Percentiles rank a stretch among this genome's conserved stretches.
These are phyloP conservation scores for Cephus spinipes DNA, from an alignment of 2,888 invertebrate genomes.

Conservation along the genomic window DNA sequence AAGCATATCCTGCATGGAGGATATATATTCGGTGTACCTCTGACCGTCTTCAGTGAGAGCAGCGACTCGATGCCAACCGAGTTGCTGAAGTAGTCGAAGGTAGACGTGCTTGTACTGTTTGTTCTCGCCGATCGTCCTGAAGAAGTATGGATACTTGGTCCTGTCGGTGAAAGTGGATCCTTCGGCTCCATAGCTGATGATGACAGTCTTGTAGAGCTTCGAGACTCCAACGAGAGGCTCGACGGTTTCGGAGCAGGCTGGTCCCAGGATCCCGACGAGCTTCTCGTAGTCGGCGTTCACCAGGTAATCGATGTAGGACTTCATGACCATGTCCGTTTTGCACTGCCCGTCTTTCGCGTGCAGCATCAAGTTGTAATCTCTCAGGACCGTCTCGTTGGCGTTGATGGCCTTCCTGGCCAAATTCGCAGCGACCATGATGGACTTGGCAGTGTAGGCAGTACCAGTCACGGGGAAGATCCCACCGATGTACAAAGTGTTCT, in stretches of 20 bases:
- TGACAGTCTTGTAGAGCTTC: conserved; percentile 77
- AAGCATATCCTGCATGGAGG: conserved; percentile 76
- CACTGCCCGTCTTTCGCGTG: conserved; percentile 76
- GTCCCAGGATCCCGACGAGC: conserved; percentile 80
- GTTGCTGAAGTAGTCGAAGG: conserved; percentile 70
- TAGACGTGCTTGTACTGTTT: conserved; percentile 78
- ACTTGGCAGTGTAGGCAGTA: conserved; percentile 71
- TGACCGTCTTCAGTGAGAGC: conserved; percentile 84
- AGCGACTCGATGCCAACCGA: conserved; percentile 80
- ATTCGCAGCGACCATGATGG: conserved; percentile 72
- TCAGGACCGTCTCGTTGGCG: conserved; percentile 69
- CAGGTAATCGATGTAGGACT: conserved; percentile 79
- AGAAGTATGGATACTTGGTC: conserved; percentile 81
- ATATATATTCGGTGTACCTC: conserved; percentile 82
- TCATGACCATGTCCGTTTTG: conserved; percentile 79
- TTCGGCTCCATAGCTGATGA: conserved; percentile 84
- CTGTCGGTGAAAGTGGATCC: conserved; percentile 79
- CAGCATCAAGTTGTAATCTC: conserved; percentile 73
- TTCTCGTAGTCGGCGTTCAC: conserved; percentile 69
- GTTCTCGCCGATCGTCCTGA: conserved; percentile 83
- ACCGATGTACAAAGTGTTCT: conserved; percentile 71
- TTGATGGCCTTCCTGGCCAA: conserved; percentile 77
- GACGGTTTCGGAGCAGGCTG: conserved; percentile 85
- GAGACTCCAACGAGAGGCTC: conserved; percentile 84
- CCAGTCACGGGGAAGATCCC: conserved; percentile 80